These are phyloP conservation scores for Helicoverpa armigera DNA, from an alignment of 1,140 invertebrate species.

Conservation along the genomic window DNA sequence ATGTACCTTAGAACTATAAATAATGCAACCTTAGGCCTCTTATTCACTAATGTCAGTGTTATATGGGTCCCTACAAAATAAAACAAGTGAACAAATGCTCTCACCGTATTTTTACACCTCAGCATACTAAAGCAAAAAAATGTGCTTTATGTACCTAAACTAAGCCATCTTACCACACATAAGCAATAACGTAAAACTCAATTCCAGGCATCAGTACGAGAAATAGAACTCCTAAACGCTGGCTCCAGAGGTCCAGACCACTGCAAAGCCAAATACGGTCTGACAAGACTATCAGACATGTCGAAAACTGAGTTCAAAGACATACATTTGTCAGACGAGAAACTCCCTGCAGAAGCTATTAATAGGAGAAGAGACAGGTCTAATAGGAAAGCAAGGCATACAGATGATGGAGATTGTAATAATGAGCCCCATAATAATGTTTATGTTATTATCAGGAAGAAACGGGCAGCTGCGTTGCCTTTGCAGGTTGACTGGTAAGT, in stretches of 20 bases:
- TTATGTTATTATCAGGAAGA: conserved; percentile 67
- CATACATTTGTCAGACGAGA: conserved; percentile 84
- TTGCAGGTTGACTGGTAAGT: conserved; percentile 82
- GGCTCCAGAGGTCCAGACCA: conserved; percentile 82
- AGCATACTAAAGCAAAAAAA: too few relatives aligned
- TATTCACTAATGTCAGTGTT: too few relatives aligned
- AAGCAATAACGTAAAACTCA: neutral
- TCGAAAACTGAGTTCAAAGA: conserved; percentile 90
- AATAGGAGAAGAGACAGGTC: conserved; percentile 44
- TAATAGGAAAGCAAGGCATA: neutral
- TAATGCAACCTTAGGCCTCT: too few relatives aligned
- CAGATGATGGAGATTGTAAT: conserved; percentile 31
- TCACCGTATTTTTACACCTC: too few relatives aligned
- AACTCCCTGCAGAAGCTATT: conserved; percentile 53
- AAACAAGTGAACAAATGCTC: too few relatives aligned
- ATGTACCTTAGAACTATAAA: too few relatives aligned
- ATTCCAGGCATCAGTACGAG: conserved; percentile 87
- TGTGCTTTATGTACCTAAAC: too few relatives aligned
- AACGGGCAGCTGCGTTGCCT: conserved; percentile 66
- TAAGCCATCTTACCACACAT: too few relatives aligned
- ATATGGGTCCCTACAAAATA: too few relatives aligned
- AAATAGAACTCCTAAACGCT: conserved; percentile 89
- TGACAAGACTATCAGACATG: conserved; percentile 92
- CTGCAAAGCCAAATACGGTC: conserved; percentile 89
- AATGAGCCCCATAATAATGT: conserved; percentile 62